Conservation (phyloP, 2,888 invertebrate species). For the Napeogenes inachia region DNA sequence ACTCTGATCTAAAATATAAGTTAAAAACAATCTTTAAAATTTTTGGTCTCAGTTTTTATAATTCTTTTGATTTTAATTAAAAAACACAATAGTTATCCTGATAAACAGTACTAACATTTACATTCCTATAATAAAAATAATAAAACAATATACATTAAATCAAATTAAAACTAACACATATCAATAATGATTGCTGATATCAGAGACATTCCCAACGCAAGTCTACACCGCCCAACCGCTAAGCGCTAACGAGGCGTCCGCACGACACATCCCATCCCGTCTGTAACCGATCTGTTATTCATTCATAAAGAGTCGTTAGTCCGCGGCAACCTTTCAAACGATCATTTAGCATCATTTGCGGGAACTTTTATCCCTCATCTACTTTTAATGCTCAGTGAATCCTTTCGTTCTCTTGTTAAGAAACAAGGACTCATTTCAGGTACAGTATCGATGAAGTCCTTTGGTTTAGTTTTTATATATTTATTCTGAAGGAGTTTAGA, state of each 20-base stretch:
- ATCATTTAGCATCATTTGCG: constrained; percentile 71
- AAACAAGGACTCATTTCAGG: constrained; percentile 44
- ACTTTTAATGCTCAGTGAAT: constrained; percentile 65
- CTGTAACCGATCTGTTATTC: constrained; percentile 43
- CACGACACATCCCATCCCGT: constrained; percentile 36
- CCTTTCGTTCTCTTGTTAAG: constrained; percentile 68
- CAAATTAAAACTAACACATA: no score
- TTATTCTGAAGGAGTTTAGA: no score
- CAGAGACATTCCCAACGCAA: constrained; percentile 14
- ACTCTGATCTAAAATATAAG: no score
- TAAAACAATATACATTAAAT: no score
- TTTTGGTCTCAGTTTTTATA: no score
- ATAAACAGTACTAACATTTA: no score
- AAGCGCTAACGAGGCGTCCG: constrained; percentile 39
- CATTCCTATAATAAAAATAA: no score
- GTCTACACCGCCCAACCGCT: constrained; percentile 25
- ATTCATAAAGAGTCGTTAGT: constrained; percentile 38
- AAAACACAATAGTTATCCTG: neutral
- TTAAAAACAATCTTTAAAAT: no score
- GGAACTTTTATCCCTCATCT: constrained; percentile 68
- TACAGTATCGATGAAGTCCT: constrained; percentile 24
- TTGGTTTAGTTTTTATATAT: neutral
- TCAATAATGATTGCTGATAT: no score
- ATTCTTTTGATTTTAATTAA: no score
- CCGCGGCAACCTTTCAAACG: constrained; percentile 42